phyloP scores from a whole-genome alignment of 1,140 invertebrate species.

The Lamellibrachia luymesi region DNA sequence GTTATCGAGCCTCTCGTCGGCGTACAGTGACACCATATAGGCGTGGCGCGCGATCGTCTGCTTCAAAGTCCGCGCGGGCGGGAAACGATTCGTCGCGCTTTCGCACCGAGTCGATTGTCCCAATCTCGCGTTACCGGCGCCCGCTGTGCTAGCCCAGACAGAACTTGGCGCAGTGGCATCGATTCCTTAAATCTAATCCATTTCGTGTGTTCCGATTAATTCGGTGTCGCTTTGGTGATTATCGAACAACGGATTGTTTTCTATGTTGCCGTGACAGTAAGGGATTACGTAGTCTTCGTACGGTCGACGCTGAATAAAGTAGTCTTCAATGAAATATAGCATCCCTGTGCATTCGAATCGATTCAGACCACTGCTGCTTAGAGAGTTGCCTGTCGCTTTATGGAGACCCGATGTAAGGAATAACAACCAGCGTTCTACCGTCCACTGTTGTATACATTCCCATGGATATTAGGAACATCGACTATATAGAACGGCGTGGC shows the following conservation, averaged over 20 bases:
- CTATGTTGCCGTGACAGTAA: neutral
- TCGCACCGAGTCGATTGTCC: neutral
- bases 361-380: neutral
- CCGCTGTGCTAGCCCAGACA: neutral
- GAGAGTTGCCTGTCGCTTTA: neutral
- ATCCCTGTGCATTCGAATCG: neutral
- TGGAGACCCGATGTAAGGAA: neutral
- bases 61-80: neutral
- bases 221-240: neutral
- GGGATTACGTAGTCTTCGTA: neutral
- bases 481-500: neutral
- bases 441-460: neutral
- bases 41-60: neutral
- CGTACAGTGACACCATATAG: neutral
- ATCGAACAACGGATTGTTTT: neutral
- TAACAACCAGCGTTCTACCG: neutral
- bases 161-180: neutral
- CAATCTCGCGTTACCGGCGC: neutral
- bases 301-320: neutral
- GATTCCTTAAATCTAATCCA: neutral
- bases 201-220: neutral
- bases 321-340: neutral
- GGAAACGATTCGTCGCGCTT: neutral
- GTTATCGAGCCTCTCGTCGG: neutral
- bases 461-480: neutral